Base-by-base conservation (phyloP, 2,113 vertebrate species). In the Poecile atricapillus region DNA sequence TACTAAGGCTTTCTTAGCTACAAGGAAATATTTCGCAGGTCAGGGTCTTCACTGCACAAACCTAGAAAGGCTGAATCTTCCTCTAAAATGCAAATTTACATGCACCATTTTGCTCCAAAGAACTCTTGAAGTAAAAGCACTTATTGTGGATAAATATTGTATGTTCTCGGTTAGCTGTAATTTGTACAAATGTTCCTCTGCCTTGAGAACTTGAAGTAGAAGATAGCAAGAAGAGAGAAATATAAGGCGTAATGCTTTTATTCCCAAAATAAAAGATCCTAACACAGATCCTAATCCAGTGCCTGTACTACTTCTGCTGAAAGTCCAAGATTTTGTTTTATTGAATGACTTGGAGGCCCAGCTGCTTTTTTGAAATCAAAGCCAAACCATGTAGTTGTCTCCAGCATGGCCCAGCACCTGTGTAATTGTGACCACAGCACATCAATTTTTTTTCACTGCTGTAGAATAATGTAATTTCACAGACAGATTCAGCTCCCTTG, bases 61-160 rank as follows among this genome's bases (percentile, higher is more conserved):
- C 15, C 44, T 49, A 28, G 16, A 67, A 83, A 78, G 31, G 41
- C 22, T 56, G 60, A 75, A n/a, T 75, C n/a, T 52, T 76, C 67
- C 69, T 62, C 58, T 79, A 91, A 82, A 75, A 76, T 28, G 33
- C 70, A 64, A 55, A 71, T 39, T 64, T 50, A 80, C 24, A 39
- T 76, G 24, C 44, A 56, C 9, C 13, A 37, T 71, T 52, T 84
- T 76, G 15, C 15, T 77, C 62, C 53, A 49, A 76, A 80, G 23
- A 41, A 39, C 27, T 25, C 52, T 55, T 67, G n/a, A 39, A 71
- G 65, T 62, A 60, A 75, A 85, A 87, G 16, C 53, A 43, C 65
- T 78, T 82, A 53, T 33, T 60, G 24, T 46, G 46, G 88, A 93
- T 82, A 87, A 91, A 87, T 74, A 82, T 78, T 89, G 23, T 25